These are phyloP conservation scores for Sarcophaga rosellei DNA, from an alignment of 2,888 invertebrate genomes.

Conservation along the genomic window DNA sequence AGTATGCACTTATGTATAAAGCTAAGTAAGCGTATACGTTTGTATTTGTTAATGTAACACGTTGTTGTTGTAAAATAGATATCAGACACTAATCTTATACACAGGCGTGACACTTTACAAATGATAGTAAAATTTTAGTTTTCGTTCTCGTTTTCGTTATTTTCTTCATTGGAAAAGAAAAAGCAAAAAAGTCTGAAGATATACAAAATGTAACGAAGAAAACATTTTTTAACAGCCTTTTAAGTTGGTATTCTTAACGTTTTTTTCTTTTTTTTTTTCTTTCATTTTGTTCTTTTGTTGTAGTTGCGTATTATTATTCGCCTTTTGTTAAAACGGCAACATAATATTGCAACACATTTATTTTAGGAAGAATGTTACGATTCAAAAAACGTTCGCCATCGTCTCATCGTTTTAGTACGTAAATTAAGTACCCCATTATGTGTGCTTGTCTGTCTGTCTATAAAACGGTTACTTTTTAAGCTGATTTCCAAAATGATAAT, in stretches of 20 bases:
- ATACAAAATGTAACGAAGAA: background rate
- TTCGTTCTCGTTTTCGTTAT: background rate
- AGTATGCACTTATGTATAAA: background rate
- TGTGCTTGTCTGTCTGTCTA: too few species aligned
- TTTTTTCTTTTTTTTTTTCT: slow-evolving; percentile 23
- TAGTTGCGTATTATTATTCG: too few species aligned
- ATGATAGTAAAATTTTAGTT: slow-evolving; percentile 60
- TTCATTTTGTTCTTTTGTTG: background rate
- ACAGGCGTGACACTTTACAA: slow-evolving; percentile 68
- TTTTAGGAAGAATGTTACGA: background rate
- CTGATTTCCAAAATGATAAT: background rate
- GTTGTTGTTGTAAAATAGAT: slow-evolving; percentile 46
- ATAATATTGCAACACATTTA: too few species aligned
- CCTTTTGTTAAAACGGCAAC: too few species aligned
- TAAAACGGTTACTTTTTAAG: background rate
- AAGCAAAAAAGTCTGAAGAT: slow-evolving; percentile 24
- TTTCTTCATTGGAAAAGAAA: background rate
- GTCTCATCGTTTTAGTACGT: background rate
- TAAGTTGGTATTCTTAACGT: slow-evolving; percentile 13
- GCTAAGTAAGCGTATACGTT: background rate
- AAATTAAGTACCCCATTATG: background rate
- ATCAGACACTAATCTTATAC: slow-evolving; percentile 65
- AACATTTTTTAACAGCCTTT: slow-evolving; percentile 2
- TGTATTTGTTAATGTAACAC: slow-evolving; percentile 15
- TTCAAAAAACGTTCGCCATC: background rate